These are phyloP conservation scores for Perizoma flavofasciatum DNA, from an alignment of 2,888 invertebrate genomes.

Conservation along the genomic window DNA sequence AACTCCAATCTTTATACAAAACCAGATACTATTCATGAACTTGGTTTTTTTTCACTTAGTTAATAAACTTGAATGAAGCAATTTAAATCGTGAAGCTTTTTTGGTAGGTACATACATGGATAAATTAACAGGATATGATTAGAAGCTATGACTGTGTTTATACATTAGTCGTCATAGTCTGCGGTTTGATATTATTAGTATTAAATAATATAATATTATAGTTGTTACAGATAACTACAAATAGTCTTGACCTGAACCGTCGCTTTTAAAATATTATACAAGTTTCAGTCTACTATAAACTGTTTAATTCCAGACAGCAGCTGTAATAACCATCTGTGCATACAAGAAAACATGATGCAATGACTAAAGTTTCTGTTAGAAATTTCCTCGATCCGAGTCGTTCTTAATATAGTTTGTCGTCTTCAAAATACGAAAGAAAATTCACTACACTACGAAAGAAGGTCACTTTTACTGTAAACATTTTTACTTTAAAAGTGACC, in stretches of 20 bases:
- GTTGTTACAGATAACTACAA: no score
- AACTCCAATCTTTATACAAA: constrained; percentile 11
- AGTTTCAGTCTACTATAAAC: constrained; percentile 11
- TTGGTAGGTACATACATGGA: no score
- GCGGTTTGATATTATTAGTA: background rate
- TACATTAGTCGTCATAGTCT: no score
- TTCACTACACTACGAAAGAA: no score
- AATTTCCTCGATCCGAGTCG: constrained; percentile 14
- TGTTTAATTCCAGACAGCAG: constrained; percentile 49
- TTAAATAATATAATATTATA: no score
- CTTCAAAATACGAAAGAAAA: no score
- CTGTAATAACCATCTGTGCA: constrained; percentile 51
- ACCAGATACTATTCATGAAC: background rate
- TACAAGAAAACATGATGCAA: constrained; percentile 36
- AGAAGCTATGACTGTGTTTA: background rate
- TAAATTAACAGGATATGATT: constrained; percentile 3
- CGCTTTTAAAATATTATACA: background rate
- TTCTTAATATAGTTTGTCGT: no score
- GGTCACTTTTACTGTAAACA: no score
- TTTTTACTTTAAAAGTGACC: no score
- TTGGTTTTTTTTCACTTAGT: no score
- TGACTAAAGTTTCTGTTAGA: constrained; percentile 7
- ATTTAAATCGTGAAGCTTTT: constrained; percentile 6
- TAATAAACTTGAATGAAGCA: no score
- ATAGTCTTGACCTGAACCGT: background rate